A percentile compares a stretch with the other conserved stretches of the same genome.
phyloP scores from a whole-genome alignment of 2,113 vertebrate genomes.

The Rhadina sibilatrix region DNA sequence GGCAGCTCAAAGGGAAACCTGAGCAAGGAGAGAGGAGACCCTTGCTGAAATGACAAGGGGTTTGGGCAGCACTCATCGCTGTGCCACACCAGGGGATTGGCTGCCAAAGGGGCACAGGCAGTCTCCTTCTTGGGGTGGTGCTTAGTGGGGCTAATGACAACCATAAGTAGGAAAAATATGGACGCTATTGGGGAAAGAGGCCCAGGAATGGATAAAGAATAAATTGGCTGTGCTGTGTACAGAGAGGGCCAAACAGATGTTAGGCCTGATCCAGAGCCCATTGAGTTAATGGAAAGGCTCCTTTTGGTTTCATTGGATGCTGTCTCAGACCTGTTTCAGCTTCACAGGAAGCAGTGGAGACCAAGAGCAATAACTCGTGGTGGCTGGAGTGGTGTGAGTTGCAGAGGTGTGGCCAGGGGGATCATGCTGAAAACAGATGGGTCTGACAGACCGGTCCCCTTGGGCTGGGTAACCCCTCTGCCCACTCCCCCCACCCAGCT shows the following conservation, averaged over 20 bases:
- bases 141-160: slow-evolving; percentile 18
- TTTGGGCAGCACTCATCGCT: neutral
- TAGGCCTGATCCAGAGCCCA: slow-evolving; percentile 36
- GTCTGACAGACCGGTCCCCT: neutral
- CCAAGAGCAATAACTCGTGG: slow-evolving; percentile 58
- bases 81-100: neutral
- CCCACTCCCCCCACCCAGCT: neutral
- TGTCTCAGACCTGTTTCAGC: slow-evolving; percentile 26
- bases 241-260: slow-evolving; percentile 60
- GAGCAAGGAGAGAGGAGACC: neutral
- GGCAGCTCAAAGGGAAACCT: neutral
- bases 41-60: neutral
- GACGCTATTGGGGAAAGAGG: slow-evolving; percentile 18
- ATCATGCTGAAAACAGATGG: slow-evolving; percentile 56
- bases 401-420: slow-evolving; percentile 49
- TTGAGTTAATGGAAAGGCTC: slow-evolving; percentile 55
- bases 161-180: slow-evolving; percentile 51
- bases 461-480: neutral
- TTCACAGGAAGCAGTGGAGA: slow-evolving; percentile 33
- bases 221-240: slow-evolving; percentile 21
- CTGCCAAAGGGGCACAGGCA: neutral
- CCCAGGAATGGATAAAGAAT: slow-evolving; percentile 45
- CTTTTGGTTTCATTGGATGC: slow-evolving; percentile 48
- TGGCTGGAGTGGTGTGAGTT: slow-evolving; percentile 17
- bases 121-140: neutral